Evolutionary conservation across 2,888 invertebrate species (phyloP), one percentile per base, ranked within the genome.

Genomic region (Erebia aethiops): DNA sequence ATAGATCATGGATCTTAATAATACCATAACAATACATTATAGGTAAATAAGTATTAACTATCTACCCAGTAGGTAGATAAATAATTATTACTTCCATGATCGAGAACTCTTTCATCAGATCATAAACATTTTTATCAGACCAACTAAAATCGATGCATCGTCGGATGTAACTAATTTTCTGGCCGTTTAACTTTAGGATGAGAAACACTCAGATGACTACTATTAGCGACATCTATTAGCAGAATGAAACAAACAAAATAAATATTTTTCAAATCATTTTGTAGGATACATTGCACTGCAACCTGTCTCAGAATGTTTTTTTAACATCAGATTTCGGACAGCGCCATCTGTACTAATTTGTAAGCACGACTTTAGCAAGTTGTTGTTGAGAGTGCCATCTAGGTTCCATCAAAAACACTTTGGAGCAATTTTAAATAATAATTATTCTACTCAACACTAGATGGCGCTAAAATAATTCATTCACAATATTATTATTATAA

Each of bases 381-480:
- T 41, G 0, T 52, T 41, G 0, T 10, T 26, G 1, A 9, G 21
- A 2, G 5, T 46, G 46, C 65, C 70, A 70, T 61, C 70, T 70
- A 54, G 18, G 5, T 54, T 43, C 7, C 13, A 14, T 14, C 1
- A 2, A 3, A 21, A 14, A 21, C n/a, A 64, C 35, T 41, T 52
- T 41, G 14, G 21, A 7, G 49, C 16, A 16, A 7, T 21, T 46
- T 7, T 8, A 46, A 43, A 14, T 62, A 43, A 14, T 62, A 14
- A 21, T 46, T 9, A 46, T 8, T 14, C 71, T 67, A 67, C 8
- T 73, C 18, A 16, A 18, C 64, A 35, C 54, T 13, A 75, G 76
- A 71, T 75, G 68, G 65, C 66, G 52, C 0, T 56, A 13, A 11
- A 21, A 35, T 10, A 52, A 13, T 26, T 57, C 1, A 57, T n/a